Percentiles rank a stretch among this genome's conserved stretches.
Conservation (phyloP, 2,888 invertebrate genomes). For the Corbicula japonica region DNA sequence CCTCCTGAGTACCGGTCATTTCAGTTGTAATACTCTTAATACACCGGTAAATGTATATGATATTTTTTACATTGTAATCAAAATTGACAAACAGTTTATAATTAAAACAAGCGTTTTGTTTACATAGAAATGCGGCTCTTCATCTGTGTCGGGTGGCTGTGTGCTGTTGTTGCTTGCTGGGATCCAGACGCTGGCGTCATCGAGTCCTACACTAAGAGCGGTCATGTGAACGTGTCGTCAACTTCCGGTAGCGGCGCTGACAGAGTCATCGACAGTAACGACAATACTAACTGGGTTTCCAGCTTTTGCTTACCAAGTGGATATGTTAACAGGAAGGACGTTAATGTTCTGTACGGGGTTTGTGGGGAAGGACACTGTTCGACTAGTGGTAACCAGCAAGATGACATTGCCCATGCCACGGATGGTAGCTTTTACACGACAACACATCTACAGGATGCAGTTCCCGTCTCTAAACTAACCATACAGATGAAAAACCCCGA, state of each 20-base stretch:
- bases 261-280: slow-evolving; percentile 67
- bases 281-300: slow-evolving; percentile 75
- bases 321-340: slow-evolving; percentile 58
- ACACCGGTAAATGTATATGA: not conserved
- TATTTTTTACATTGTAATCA: not conserved
- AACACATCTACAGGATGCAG: slow-evolving; percentile 19
- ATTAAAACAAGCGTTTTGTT: not conserved
- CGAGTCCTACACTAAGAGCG: slow-evolving; percentile 69
- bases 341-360: slow-evolving; percentile 63
- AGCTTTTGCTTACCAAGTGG: slow-evolving; percentile 67
- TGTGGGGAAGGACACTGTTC: slow-evolving; percentile 58
- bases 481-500: slow-evolving; percentile 37
- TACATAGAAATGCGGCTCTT: slow-evolving; percentile 4
- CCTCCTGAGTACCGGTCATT: not conserved
- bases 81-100: not conserved
- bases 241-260: slow-evolving; percentile 46
- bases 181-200: slow-evolving; percentile 75
- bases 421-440: slow-evolving; percentile 64
- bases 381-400: slow-evolving; percentile 17
- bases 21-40: not conserved
- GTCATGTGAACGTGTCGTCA: slow-evolving; percentile 57
- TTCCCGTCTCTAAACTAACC: slow-evolving; percentile 16
- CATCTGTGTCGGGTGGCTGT: not conserved
- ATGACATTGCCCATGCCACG: slow-evolving; percentile 52
- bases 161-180: slow-evolving; percentile 48